These are phyloP conservation scores for Antrozous pallidus DNA, from an alignment of 2,797 vertebrate species.

Conservation along the genomic window DNA sequence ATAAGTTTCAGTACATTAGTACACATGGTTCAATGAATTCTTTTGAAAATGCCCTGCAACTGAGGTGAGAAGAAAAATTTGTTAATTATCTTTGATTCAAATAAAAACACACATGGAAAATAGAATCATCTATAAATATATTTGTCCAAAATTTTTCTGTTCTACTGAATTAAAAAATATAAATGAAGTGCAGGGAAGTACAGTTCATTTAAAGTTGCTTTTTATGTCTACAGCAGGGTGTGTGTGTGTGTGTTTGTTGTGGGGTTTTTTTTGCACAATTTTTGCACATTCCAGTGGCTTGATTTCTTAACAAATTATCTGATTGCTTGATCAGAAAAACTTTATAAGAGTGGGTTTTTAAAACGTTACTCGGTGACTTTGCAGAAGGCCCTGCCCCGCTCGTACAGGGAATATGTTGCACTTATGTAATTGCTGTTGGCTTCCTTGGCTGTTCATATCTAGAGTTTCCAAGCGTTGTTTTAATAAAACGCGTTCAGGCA, in stretches of 20 bases:
- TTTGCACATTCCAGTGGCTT: slow-evolving; percentile 26
- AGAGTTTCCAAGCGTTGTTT: slow-evolving; percentile 68
- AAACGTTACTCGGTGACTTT: background rate
- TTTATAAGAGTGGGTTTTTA: slow-evolving; percentile 66
- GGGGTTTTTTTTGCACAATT: background rate
- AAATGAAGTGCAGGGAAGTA: background rate
- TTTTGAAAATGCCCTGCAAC: slow-evolving; percentile 20
- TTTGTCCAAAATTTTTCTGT: slow-evolving; percentile 28
- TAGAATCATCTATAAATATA: background rate
- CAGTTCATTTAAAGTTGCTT: background rate
- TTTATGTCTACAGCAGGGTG: slow-evolving; percentile 47
- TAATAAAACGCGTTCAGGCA: slow-evolving; percentile 72
- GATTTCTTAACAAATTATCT: slow-evolving; percentile 73
- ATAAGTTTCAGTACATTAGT: slow-evolving; percentile 23
- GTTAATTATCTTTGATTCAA: background rate
- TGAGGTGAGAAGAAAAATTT: background rate
- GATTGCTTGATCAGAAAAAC: slow-evolving; percentile 77
- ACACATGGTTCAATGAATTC: background rate
- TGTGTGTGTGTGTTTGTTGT: background rate
- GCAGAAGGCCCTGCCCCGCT: background rate
- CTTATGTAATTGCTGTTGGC: slow-evolving; percentile 65
- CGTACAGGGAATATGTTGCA: background rate
- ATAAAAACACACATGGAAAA: slow-evolving; percentile 40
- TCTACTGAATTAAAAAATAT: background rate
- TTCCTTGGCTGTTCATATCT: slow-evolving; percentile 38